These are phyloP conservation scores for Amphiprion ocellaris DNA, from an alignment of 2,113 vertebrate genomes.

Conservation along the genomic window DNA sequence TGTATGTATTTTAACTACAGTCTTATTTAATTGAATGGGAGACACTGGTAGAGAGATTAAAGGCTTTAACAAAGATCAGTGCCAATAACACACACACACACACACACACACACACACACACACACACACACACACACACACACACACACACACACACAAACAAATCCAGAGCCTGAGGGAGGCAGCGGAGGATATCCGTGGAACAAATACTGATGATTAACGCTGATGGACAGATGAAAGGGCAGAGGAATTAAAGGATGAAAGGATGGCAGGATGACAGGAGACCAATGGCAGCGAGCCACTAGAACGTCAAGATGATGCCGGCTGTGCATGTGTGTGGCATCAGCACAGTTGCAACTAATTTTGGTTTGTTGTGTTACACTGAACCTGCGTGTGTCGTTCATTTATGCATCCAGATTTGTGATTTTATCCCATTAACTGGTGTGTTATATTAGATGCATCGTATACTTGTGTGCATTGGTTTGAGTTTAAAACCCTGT, in stretches of 20 bases:
- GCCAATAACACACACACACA: slow-evolving; percentile 18
- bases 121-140: neutral
- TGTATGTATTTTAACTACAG: neutral
- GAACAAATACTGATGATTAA: slow-evolving; percentile 47
- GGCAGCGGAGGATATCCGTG: slow-evolving; percentile 3
- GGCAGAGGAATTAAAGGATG: slow-evolving; percentile 63
- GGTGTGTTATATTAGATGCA: slow-evolving; percentile 4
- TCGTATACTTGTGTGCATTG: neutral
- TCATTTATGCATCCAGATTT: neutral
- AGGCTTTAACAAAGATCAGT: slow-evolving; percentile 41
- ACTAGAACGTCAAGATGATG: slow-evolving; percentile 21
- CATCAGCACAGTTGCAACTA: neutral
- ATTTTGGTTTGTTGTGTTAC: slow-evolving; percentile 6
- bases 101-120: slow-evolving; percentile 4
- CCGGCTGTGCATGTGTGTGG: neutral
- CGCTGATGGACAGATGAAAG: slow-evolving; percentile 62
- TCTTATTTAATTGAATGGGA: slow-evolving; percentile 35
- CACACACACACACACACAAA: neutral
- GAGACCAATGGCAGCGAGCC: slow-evolving; percentile 35
- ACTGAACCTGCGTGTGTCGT: neutral
- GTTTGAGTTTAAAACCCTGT: slow-evolving; percentile 7
- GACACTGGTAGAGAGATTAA: slow-evolving; percentile 34
- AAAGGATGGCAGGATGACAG: slow-evolving; percentile 47
- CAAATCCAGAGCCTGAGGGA: slow-evolving; percentile 28
- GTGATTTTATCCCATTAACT: slow-evolving; percentile 21